Percentiles rank a stretch among this genome's conserved stretches.
phyloP scores from a whole-genome alignment of 2,888 invertebrate species.

The Ectemnius cavifrons region DNA sequence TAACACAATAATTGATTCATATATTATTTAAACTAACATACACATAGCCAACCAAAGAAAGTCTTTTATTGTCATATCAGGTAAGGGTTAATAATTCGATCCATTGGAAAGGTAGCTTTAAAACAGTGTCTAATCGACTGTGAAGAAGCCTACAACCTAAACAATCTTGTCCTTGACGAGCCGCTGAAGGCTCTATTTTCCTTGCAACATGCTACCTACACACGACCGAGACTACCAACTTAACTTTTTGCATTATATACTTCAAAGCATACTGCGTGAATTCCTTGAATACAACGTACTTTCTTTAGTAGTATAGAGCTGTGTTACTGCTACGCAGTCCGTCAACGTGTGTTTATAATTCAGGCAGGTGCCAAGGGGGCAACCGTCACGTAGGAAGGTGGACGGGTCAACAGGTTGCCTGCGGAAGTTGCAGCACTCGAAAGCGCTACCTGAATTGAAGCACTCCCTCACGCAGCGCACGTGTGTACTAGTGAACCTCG shows the following conservation, averaged over 20 bases:
- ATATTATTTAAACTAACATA: background rate
- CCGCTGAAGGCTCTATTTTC: slow-evolving; percentile 20
- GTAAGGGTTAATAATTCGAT: slow-evolving; percentile 37
- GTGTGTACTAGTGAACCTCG: background rate
- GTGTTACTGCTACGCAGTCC: too few relatives aligned
- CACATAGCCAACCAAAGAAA: background rate
- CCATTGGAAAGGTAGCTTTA: slow-evolving; percentile 37
- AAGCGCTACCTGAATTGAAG: slow-evolving; percentile 1
- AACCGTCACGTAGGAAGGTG: too few relatives aligned
- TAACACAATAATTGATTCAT: background rate
- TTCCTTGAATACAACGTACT: too few relatives aligned
- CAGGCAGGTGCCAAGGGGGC: too few relatives aligned
- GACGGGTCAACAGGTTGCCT: too few relatives aligned
- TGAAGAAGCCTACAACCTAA: slow-evolving; percentile 31
- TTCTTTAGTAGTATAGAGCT: too few relatives aligned
- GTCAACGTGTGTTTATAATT: too few relatives aligned
- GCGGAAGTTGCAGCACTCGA: background rate
- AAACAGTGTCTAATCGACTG: slow-evolving; percentile 38
- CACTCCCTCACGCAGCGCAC: slow-evolving; percentile 21
- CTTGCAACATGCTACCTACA: slow-evolving; percentile 8
- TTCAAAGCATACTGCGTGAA: too few relatives aligned
- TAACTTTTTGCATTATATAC: too few relatives aligned
- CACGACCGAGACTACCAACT: slow-evolving; percentile 9
- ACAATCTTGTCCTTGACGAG: slow-evolving; percentile 31
- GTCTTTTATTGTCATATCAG: slow-evolving; percentile 1